A percentile compares a stretch with the other conserved stretches of the same genome.
Evolutionary conservation across 2,797 vertebrate genomes (phyloP).

Genomic region (Pristis pectinata): DNA sequence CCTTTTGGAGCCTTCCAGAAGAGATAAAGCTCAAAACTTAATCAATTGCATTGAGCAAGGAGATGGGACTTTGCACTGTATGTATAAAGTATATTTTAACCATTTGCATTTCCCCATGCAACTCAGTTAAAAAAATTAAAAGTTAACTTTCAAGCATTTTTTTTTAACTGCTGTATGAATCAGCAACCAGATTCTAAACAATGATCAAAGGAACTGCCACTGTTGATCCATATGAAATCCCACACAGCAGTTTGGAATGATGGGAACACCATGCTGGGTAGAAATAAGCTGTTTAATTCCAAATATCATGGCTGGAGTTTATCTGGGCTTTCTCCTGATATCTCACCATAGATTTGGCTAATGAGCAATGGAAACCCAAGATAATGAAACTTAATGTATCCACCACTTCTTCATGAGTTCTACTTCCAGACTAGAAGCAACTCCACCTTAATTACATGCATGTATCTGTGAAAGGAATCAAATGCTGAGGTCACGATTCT

Average conservation of each 20-base stretch:
- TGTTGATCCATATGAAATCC: not conserved
- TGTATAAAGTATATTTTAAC: not conserved
- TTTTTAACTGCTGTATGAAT: not conserved
- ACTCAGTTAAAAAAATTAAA: not conserved
- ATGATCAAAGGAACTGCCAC: too few species aligned
- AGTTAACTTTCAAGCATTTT: not conserved
- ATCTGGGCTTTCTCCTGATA: not conserved
- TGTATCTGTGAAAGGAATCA: not conserved
- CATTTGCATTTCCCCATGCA: not conserved
- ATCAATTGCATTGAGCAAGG: not conserved
- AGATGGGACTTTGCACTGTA: not conserved
- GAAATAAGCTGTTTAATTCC: not conserved
- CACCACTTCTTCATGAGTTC: too few species aligned
- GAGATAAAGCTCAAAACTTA: not conserved
- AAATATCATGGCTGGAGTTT: not conserved
- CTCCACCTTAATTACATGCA: not conserved
- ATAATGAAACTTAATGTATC: not conserved
- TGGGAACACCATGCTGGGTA: not conserved
- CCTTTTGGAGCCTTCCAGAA: not conserved
- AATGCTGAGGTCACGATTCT: too few species aligned
- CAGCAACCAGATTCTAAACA: not conserved
- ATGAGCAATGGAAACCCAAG: not conserved
- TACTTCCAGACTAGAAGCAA: not conserved
- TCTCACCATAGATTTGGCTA: not conserved
- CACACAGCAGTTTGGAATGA: not conserved